Conservation (phyloP, 2,113 vertebrate genomes). For the Camelus dromedarius region DNA sequence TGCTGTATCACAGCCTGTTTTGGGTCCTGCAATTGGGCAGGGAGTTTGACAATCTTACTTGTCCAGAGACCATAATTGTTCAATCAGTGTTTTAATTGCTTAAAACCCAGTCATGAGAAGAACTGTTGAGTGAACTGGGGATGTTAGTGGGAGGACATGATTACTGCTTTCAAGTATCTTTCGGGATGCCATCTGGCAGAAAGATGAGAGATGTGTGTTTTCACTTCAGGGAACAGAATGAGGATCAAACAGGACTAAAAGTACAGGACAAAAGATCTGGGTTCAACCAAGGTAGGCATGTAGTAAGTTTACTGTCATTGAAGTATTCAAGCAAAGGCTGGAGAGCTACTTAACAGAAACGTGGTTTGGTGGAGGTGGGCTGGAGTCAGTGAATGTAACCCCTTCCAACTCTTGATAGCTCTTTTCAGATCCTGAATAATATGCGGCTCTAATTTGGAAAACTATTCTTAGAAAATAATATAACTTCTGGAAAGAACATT, state of each 20-base stretch:
- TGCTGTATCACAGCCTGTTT: neutral
- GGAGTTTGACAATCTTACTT: neutral
- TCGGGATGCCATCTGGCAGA: neutral
- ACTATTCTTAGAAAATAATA: neutral
- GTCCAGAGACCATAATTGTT: neutral
- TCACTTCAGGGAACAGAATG: neutral
- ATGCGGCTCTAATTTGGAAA: neutral
- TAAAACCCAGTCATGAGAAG: neutral
- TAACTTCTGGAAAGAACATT: neutral
- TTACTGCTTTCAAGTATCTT: neutral
- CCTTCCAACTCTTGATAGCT: neutral
- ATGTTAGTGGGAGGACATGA: neutral
- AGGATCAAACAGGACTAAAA: neutral
- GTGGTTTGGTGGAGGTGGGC: neutral
- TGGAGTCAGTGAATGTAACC: rapidly evolving
- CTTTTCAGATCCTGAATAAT: neutral
- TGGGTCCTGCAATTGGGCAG: neutral
- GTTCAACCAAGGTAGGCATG: neutral
- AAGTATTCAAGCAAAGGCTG: neutral
- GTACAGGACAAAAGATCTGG: neutral
- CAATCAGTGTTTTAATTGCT: neutral
- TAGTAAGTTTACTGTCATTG: neutral
- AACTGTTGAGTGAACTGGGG: neutral
- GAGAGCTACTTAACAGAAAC: neutral
- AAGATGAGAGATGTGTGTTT: neutral